phyloP scores from a whole-genome alignment of 2,888 invertebrate genomes.

The Drosophila peninsularis region DNA sequence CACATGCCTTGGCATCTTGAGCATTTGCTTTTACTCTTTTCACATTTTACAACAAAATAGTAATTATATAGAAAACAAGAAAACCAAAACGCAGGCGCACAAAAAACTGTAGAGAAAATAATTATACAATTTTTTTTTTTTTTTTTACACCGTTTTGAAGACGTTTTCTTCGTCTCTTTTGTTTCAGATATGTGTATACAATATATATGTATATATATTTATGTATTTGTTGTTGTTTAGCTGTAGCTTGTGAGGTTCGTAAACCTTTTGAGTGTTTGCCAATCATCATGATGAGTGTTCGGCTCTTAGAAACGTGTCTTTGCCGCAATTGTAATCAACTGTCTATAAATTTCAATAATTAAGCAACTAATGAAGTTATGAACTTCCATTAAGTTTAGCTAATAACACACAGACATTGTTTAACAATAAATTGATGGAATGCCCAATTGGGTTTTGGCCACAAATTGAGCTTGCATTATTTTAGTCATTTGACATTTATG shows the following conservation, averaged over 20 bases:
- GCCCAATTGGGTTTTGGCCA: not conserved
- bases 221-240: not conserved
- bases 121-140: slow-evolving; percentile 42
- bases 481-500: too few species aligned
- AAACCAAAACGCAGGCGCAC: slow-evolving; percentile 14
- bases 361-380: not conserved
- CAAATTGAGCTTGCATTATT: not conserved
- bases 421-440: not conserved
- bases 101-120: slow-evolving; percentile 47
- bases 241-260: slow-evolving; percentile 41
- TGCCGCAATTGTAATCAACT: slow-evolving; percentile 3
- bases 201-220: not conserved
- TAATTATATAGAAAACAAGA: slow-evolving; percentile 27
- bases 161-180: slow-evolving; percentile 20
- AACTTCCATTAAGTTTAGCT: not conserved
- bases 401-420: not conserved
- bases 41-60: slow-evolving; percentile 22
- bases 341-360: not conserved
- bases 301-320: not conserved
- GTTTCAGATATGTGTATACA: not conserved
- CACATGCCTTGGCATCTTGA: slow-evolving; percentile 1
- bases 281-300: slow-evolving; percentile 43
- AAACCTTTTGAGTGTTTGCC: slow-evolving; percentile 61
- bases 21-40: slow-evolving; percentile 4
- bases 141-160: slow-evolving; percentile 37